These are phyloP conservation scores for Sebastes matsubarae DNA, from an alignment of 2,797 vertebrate genomes.

Conservation along the genomic window DNA sequence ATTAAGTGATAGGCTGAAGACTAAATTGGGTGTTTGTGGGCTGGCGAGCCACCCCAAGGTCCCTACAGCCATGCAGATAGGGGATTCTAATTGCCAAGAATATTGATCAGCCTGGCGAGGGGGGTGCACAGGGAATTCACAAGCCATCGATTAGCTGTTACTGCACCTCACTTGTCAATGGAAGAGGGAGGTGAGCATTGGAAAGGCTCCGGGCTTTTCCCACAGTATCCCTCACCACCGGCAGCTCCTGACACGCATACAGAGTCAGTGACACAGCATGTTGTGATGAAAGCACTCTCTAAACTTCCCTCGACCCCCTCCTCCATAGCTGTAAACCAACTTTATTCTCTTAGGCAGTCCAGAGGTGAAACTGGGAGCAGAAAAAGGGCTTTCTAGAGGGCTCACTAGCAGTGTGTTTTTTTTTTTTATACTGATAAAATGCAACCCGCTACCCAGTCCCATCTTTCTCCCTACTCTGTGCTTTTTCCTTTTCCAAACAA, in stretches of 20 bases:
- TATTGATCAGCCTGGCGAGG: constrained; percentile 84
- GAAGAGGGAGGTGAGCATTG: constrained; percentile 71
- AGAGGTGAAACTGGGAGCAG: not conserved
- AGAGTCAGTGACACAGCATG: constrained; percentile 67
- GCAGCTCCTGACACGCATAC: constrained; percentile 34
- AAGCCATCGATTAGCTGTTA: constrained; percentile 88
- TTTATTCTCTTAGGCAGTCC: not conserved
- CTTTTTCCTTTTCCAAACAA: constrained; percentile 1
- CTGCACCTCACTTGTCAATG: constrained; percentile 81
- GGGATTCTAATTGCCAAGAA: constrained; percentile 88
- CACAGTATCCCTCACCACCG: constrained; percentile 55
- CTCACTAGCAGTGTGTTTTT: not conserved
- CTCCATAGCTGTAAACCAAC: not conserved
- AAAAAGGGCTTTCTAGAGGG: not conserved
- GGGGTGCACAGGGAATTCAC: constrained; percentile 80
- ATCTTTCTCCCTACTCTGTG: not conserved
- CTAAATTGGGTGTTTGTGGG: constrained; percentile 89
- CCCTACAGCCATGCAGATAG: constrained; percentile 87
- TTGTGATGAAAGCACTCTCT: constrained; percentile 32
- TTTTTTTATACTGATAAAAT: constrained; percentile 5
- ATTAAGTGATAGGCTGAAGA: constrained; percentile 89
- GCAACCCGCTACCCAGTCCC: not conserved
- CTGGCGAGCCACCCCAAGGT: constrained; percentile 80
- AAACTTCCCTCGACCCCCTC: not conserved
- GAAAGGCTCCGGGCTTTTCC: constrained; percentile 72